Base-by-base conservation (phyloP, 2,797 vertebrate species). In the Myiothlypis coronata region DNA sequence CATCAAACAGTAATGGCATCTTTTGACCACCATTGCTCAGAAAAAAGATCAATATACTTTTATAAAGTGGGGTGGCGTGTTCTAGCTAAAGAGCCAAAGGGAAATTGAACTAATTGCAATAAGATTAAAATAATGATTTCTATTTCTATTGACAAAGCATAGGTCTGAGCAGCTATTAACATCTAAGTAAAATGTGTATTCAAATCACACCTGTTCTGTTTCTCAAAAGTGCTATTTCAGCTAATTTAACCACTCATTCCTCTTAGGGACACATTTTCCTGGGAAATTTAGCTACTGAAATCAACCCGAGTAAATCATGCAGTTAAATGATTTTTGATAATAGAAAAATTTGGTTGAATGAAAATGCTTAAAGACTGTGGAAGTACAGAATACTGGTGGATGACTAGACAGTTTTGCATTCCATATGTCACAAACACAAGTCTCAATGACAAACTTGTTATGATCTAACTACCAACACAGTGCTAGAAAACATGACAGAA, bases 271-370 rank as follows among this genome's bases (percentile, higher is more conserved):
- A 97, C 89, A 92, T 98, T 97, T 98, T 97, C 87, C 94, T 96
- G 95, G 93, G 91, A 97, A 96, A 97, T 97, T 97, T 96, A 96
- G 95, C 95, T 96, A 88, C 90, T 95, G 96, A 97, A 96, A 98
- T 97, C 96, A 97, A 96, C 83, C 92, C 76, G 86, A 97, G 97
- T 96, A 98, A 97, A 98, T 98, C 97, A 97, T 96, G 97, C 97
- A 96, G 97, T 96, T 98, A 98, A 98, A 91, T 97, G 97, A 97
- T 97, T 98, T 98, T 97, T 98, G 96, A 98, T 98, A 98, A 98
- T 97, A 97, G 97, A 98, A 98, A 97, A 98, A 88, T 97, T 95
- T 97, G 97, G 96, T 95, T 98, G 96, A 96, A 95, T 98, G 96
- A 94, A 97, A 97, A 97, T 88, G 91, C 88, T 97, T 95, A 93